Base-by-base conservation (phyloP, 2,113 vertebrate species). In the Mirounga angustirostris region DNA sequence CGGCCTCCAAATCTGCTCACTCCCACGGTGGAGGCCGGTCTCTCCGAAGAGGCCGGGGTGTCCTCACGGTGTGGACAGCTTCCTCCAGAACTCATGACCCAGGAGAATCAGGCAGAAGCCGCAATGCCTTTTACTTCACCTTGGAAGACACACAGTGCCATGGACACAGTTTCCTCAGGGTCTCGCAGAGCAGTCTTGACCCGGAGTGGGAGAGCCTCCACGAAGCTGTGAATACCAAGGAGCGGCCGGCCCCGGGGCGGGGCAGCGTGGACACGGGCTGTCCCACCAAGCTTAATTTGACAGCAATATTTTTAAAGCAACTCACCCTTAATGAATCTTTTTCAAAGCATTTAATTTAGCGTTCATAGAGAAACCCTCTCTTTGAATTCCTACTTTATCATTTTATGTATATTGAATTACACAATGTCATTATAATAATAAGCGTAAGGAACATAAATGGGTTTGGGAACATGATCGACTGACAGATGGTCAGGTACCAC, bases 161-260 rank as follows among this genome's bases (percentile, higher is more conserved):
- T 2, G 21, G 19, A 13, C 33, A 0, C 24, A 0, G 0, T 2
- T 0, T 11, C 21, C 33, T 22, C 26, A 36, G 5, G 5, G 36
- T 14, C 24, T 59, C 24, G 18, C 24, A 36, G 40, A 5, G 3
- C 19, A 7, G 43, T 36, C 26, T 30, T 33, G 22, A 40, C 7
- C 54, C 43, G 0, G 18, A 0, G 4, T 15, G 50, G 46, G 16
- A 21, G 16, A 83, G 16, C 1, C 24, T 7, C 1, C 6, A 3
- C 7, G 9, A 15, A 12, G 2, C 14, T 1, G 6, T 58, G 21
- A 50, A 11, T 1, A 4, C n/a, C 13, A 4, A 71, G 46, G 40
- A 18, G 5, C 0, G 0, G 65, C 61, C 22, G 1, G 18, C 28
- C 0, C 33, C 7, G 4, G 33, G 58, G 22, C 0, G 22, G 58